phyloP scores from a whole-genome alignment of 2,888 invertebrate species.

The Anagyrus pseudococci region DNA sequence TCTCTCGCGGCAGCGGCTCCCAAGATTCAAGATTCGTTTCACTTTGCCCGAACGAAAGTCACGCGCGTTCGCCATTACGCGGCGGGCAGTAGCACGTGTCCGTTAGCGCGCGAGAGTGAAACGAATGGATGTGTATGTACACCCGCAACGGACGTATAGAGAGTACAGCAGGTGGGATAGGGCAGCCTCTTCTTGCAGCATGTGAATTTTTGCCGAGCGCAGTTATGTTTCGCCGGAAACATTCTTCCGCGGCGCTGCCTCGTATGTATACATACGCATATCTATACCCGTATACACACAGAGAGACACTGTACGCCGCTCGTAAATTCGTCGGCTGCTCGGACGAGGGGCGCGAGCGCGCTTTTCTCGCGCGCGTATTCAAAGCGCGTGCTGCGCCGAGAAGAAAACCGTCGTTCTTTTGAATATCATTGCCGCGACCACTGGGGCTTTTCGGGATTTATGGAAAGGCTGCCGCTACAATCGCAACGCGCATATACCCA shows the following conservation, averaged over 20 bases:
- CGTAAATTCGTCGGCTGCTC: conserved; percentile 21
- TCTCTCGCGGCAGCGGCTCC: conserved; percentile 2
- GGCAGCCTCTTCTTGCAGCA: neutral
- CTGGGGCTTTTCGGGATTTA: conserved; percentile 21
- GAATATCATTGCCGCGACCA: neutral
- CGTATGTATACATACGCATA: neutral
- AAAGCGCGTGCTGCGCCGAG: neutral
- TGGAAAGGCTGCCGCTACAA: conserved; percentile 23
- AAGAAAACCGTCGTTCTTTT: neutral
- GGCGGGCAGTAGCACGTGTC: too few species aligned
- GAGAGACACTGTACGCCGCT: neutral
- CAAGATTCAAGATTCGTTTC: conserved; percentile 37
- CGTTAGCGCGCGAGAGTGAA: conserved; percentile 22
- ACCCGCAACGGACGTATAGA: neutral
- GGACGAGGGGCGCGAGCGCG: conserved; percentile 1
- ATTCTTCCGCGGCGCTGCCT: neutral
- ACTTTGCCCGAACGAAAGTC: conserved; percentile 32
- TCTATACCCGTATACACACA: too few species aligned
- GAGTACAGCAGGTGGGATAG: neutral
- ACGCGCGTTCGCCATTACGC: conserved; percentile 12
- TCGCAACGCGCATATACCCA: too few species aligned
- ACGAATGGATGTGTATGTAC: conserved; percentile 2
- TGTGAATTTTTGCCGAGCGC: neutral
- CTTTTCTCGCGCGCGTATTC: conserved; percentile 17
- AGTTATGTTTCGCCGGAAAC: too few species aligned